Evolutionary conservation across 1,140 invertebrate genomes (phyloP).

Genomic region (Hydropsyche tenuis): DNA sequence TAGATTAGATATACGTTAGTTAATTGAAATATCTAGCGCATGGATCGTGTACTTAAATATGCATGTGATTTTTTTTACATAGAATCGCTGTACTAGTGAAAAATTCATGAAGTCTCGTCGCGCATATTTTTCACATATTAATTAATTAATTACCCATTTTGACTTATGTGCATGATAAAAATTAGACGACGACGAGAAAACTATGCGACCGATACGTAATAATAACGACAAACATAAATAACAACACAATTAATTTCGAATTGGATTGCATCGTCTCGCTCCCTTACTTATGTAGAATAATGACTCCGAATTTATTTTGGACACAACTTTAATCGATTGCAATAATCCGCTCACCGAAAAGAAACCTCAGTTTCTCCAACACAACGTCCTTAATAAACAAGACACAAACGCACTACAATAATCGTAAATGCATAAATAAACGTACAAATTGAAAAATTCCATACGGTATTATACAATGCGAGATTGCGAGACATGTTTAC

Average conservation of each 20-base stretch:
- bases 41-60: neutral
- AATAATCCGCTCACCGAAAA: slow-evolving; percentile 8
- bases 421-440: too few relatives aligned
- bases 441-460: too few relatives aligned
- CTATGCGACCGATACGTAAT: neutral
- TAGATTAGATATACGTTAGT: neutral
- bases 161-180: neutral
- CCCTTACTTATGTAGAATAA: slow-evolving; percentile 35
- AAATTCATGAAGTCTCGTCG: neutral
- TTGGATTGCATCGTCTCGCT: slow-evolving; percentile 39
- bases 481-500: too few relatives aligned
- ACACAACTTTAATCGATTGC: neutral
- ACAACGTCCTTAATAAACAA: too few relatives aligned
- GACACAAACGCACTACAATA: too few relatives aligned
- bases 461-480: too few relatives aligned
- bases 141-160: neutral
- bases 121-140: neutral
- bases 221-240: neutral
- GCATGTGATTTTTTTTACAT: neutral
- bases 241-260: slow-evolving; percentile 24
- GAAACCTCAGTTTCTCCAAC: neutral
- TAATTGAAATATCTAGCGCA: slow-evolving; percentile 3
- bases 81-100: neutral
- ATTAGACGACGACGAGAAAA: neutral
- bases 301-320: slow-evolving; percentile 26